A percentile compares a stretch with the other conserved stretches of the same genome.
phyloP scores from a whole-genome alignment of 1,140 invertebrate genomes.

The Pseudomyrmex cubaensis region DNA sequence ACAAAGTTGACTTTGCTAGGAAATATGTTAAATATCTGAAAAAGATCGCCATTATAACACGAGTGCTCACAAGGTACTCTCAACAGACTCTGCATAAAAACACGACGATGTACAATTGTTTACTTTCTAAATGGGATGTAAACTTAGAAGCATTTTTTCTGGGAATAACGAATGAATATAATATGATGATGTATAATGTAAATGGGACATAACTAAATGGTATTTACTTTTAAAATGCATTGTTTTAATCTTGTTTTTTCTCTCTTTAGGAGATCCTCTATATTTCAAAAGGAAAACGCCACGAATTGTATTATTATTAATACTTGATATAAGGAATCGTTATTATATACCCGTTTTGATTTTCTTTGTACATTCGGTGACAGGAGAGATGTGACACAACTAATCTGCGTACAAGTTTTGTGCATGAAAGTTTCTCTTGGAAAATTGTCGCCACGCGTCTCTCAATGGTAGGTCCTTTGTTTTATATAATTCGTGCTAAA shows the following conservation, averaged over 20 bases:
- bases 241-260: conserved; percentile 22
- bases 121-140: conserved; percentile 34
- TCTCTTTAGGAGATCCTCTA: conserved; percentile 9
- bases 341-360: conserved; percentile 43
- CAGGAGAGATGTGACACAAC: conserved; percentile 40
- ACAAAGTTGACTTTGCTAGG: conserved; percentile 55
- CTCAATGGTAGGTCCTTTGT: conserved; percentile 45
- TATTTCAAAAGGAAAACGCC: neutral
- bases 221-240: conserved; percentile 52
- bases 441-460: conserved; percentile 48
- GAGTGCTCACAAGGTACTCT: conserved; percentile 5
- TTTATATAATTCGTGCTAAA: conserved; percentile 60
- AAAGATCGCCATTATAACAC: conserved; percentile 35
- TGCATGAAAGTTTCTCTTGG: conserved; percentile 46
- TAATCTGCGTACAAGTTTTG: conserved; percentile 55
- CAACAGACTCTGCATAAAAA: conserved; percentile 62
- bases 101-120: conserved; percentile 31
- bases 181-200: conserved; percentile 27
- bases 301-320: conserved; percentile 11
- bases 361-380: conserved; percentile 68
- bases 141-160: conserved; percentile 40
- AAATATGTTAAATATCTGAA: conserved; percentile 44
- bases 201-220: conserved; percentile 47
- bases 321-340: conserved; percentile 23
- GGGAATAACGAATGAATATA: conserved; percentile 29